Evolutionary conservation across 2,888 invertebrate species (phyloP), one percentile per base, ranked within the genome.

Genomic region (Tipula lateralis): DNA sequence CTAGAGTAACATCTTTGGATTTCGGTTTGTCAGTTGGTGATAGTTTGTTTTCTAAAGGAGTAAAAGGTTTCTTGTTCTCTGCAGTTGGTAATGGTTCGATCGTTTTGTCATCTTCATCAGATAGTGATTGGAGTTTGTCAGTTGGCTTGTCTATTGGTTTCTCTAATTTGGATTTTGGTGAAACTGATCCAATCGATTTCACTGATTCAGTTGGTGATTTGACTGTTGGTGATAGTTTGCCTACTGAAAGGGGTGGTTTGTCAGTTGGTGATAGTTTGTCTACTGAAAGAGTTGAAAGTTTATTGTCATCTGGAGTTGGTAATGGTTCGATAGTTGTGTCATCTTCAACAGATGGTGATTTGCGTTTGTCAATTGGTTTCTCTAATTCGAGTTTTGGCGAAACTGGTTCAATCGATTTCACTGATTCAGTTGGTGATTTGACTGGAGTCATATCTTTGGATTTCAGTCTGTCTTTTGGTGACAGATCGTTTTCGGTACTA

Each of bases 1-100:
- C 34, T 19, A 34, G 83, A 3, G 83, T 32, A 0, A 83, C 3
- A 12, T 1, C 29, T 7, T 4, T 29, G 1, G 82, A 82, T 82
- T 82, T 82, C 9, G 80, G 16, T 12, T 34, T 81, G 12, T 88
- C 88, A 1, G 16, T 16, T 36, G 39, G 19, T 83, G 84, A 82
- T 29, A 29, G 29, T 19, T 3, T 81, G 2, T 85, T 83, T 81
- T n/a, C 30, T 2, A 9, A 13, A 29, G 13, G 29, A n/a, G 50
- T 34, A 50, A 24, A 32, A 32, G 16, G 6, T 9, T 12, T 19
- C 32, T 85, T 85, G 19, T 4, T 44, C 7, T n/a, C 66, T 16
- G 34, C 34, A 29, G 1, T 29, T 36, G 16, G 13, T 6, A 29
- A 32, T 29, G 30, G 16, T 84, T 84, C 83, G 1, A 39, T 50